Percentiles rank a stretch among this genome's conserved stretches.
These are phyloP conservation scores for Lagodon rhomboides DNA, from an alignment of 2,797 vertebrate genomes.

Conservation along the genomic window DNA sequence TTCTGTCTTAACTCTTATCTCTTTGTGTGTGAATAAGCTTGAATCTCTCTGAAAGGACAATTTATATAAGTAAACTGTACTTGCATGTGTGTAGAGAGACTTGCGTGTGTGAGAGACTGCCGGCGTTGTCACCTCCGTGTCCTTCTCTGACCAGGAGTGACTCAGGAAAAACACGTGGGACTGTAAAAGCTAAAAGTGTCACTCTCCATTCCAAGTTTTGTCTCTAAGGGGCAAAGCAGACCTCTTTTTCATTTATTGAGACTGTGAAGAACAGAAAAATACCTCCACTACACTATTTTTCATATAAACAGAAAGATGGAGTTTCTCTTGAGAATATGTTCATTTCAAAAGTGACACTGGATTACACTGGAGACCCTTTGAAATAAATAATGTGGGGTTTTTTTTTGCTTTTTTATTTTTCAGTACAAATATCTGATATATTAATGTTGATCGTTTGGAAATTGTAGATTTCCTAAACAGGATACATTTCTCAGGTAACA, in stretches of 20 bases:
- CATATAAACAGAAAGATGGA: not conserved
- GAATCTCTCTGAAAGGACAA: not conserved
- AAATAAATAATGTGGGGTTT: too few species aligned
- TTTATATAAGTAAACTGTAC: not conserved
- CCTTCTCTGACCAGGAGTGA: conserved; percentile 14
- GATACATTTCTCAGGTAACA: too few species aligned
- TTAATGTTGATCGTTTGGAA: too few species aligned
- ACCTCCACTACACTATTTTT: not conserved
- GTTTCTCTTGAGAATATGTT: not conserved
- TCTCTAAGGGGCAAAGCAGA: conserved; percentile 3
- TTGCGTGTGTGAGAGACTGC: not conserved
- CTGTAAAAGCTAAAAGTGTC: conserved; percentile 21
- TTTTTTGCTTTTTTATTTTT: too few species aligned
- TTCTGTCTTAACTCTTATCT: not conserved
- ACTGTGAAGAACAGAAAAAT: not conserved
- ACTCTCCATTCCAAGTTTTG: conserved; percentile 1
- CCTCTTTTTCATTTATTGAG: not conserved
- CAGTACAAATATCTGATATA: too few species aligned
- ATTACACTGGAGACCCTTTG: not conserved
- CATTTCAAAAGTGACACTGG: not conserved
- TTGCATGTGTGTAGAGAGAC: not conserved
- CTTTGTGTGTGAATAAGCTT: not conserved
- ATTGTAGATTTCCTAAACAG: too few species aligned
- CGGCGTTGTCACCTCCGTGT: conserved; percentile 11
- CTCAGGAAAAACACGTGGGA: conserved; percentile 29